phyloP scores from a whole-genome alignment of 2,113 vertebrate genomes.

The Atlantisia rogersi region DNA sequence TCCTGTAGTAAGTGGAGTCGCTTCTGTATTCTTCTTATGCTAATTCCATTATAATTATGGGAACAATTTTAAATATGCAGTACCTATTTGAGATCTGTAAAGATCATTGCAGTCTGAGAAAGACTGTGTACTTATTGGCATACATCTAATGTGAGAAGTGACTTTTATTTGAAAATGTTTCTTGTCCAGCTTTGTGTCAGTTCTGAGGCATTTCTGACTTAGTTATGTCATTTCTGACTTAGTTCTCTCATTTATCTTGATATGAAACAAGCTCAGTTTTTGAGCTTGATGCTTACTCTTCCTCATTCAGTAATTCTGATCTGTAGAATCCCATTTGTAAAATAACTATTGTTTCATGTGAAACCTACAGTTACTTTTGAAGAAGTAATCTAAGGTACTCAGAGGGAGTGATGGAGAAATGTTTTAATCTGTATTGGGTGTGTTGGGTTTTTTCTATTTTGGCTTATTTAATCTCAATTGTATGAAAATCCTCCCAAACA shows the following conservation, averaged over 20 bases:
- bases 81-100: neutral
- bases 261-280: neutral
- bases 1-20: conserved; percentile 78
- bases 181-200: neutral
- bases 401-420: neutral
- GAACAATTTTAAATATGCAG: neutral
- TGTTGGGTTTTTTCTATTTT: neutral
- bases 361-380: neutral
- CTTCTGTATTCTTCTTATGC: neutral
- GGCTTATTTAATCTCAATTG: neutral
- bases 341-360: fast-evolving
- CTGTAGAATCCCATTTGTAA: neutral
- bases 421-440: neutral
- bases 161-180: neutral
- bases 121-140: neutral
- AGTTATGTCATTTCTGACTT: too few species aligned
- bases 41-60: neutral
- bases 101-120: neutral
- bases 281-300: neutral
- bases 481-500: neutral
- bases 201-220: neutral
- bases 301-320: neutral
- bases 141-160: neutral
- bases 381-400: neutral
- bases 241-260: neutral